Evolutionary conservation across 2,888 invertebrate species (phyloP).

Genomic region (Spodoptera exigua): DNA sequence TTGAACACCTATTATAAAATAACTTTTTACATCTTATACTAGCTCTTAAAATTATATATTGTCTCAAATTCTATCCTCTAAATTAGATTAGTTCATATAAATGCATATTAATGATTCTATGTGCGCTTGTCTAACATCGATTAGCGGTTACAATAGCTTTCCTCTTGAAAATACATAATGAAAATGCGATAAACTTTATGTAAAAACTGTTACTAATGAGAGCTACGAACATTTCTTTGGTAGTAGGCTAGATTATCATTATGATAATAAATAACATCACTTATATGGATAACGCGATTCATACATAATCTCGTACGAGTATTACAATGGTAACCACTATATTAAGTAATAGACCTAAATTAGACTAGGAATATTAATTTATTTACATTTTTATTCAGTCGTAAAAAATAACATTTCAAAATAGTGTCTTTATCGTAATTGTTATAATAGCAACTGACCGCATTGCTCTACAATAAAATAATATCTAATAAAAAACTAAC

Average conservation of each 20-base stretch:
- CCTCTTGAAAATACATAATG: conserved; percentile 10
- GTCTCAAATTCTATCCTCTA: conserved; percentile 79
- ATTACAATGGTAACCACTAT: conserved; percentile 58
- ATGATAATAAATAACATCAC: conserved; percentile 34
- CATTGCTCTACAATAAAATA: conserved; percentile 12
- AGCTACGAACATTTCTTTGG: conserved; percentile 55
- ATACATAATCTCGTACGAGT: conserved; percentile 34
- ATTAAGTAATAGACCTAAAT: conserved; percentile 71
- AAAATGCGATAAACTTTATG: conserved; percentile 15
- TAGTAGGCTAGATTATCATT: conserved; percentile 29
- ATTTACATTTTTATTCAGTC: conserved; percentile 80
- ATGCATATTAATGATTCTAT: conserved; percentile 54
- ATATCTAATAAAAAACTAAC: background rate
- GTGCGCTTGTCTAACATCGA: conserved; percentile 43
- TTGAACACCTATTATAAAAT: conserved; percentile 60
- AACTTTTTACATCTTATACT: conserved; percentile 56
- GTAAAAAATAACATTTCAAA: conserved; percentile 61
- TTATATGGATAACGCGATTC: conserved; percentile 28
- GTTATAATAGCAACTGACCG: conserved; percentile 43
- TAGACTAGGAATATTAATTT: conserved; percentile 72
- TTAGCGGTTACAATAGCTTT: conserved; percentile 10
- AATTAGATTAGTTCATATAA: conserved; percentile 40
- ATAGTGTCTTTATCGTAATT: conserved; percentile 45
- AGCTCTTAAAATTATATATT: conserved; percentile 77
- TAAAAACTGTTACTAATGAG: conserved; percentile 23